Conservation (phyloP, 2,888 invertebrate genomes). For the Eilema griseolum region DNA sequence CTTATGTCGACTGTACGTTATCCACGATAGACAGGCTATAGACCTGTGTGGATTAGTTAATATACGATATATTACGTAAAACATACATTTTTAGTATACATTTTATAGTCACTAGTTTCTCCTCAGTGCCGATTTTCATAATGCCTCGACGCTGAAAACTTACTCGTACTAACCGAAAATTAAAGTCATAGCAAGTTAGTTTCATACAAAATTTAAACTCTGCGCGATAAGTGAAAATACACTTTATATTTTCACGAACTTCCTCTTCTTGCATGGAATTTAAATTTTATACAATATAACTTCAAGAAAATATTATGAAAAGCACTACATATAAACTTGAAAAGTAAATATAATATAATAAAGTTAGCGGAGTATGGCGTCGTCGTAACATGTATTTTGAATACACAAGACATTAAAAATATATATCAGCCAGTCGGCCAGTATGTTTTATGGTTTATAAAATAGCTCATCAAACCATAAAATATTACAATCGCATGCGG, state of each 20-base stretch:
- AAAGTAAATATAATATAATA: too few relatives aligned
- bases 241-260: conserved; percentile 4
- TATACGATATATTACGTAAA: too few relatives aligned
- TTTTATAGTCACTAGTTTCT: neutral
- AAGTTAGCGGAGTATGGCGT: too few relatives aligned
- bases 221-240: conserved; percentile 1
- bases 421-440: neutral
- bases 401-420: neutral
- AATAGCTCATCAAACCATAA: too few relatives aligned
- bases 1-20: too few relatives aligned
- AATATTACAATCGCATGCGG: neutral
- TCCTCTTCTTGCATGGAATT: neutral
- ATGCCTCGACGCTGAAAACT: neutral
- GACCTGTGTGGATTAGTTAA: too few relatives aligned
- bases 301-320: neutral
- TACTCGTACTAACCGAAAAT: neutral
- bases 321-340: neutral
- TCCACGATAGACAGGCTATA: too few relatives aligned
- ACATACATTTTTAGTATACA: too few relatives aligned
- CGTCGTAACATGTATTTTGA: neutral
- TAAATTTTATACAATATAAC: neutral
- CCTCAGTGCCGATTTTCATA: neutral
- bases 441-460: neutral
- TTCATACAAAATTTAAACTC: conserved; percentile 4
- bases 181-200: conserved; percentile 1